A percentile compares a stretch with the other conserved stretches of the same genome.
Conservation (phyloP, 1,140 invertebrate species). For the Orchesella cincta region DNA sequence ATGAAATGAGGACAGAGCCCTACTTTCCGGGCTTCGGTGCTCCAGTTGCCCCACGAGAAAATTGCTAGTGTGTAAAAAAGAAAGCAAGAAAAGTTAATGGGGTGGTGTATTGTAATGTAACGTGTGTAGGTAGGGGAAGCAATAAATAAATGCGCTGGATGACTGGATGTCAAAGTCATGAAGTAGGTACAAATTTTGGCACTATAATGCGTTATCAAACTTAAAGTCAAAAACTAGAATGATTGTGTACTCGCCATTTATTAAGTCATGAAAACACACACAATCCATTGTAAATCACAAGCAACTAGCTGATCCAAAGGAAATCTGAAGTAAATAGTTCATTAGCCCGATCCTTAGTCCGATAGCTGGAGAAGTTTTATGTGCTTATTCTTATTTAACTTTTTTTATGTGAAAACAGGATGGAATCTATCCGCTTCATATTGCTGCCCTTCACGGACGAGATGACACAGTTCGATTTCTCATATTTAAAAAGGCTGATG, state of each 20-base stretch:
- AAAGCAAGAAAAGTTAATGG: constrained; percentile 1
- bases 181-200: not conserved
- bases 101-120: too few relatives aligned
- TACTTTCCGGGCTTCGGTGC: not conserved
- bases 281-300: too few relatives aligned
- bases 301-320: too few relatives aligned
- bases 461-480: constrained; percentile 93
- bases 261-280: too few relatives aligned
- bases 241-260: too few relatives aligned
- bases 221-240: too few relatives aligned
- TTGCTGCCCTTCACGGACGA: constrained; percentile 87
- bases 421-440: constrained; percentile 89
- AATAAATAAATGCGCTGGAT: constrained; percentile 10
- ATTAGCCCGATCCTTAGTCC: too few relatives aligned
- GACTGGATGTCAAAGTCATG: not conserved
- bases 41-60: not conserved
- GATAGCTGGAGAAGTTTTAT: too few relatives aligned
- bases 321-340: too few relatives aligned
- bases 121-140: not conserved
- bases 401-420: too few relatives aligned
- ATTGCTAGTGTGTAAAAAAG: too few relatives aligned
- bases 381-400: too few relatives aligned
- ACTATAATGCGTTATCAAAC: constrained; percentile 4
- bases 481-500: constrained; percentile 84
- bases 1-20: constrained; percentile 19